Base-by-base conservation (phyloP, 2,888 invertebrate species). In the Amphipoea lucens region DNA sequence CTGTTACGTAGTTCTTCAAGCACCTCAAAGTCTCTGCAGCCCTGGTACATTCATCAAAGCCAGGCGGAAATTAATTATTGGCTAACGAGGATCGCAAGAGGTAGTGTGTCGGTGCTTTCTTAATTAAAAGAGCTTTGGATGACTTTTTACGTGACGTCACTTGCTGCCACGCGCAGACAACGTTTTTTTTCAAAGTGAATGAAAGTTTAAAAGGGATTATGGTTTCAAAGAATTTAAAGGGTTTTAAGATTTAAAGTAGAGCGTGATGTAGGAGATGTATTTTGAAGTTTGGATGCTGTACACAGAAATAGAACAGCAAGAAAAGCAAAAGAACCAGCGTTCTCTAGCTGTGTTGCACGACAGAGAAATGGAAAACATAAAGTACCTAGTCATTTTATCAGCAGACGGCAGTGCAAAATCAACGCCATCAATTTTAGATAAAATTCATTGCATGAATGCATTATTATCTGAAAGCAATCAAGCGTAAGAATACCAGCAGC, bases 41-140 rank as follows among this genome's bases (percentile, higher is more conserved):
- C 40, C 68, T 80, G 80, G 85, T 68, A 42, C 66, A 70, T 80
- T 75, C 67, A 75, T 83, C 69, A 83, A 86, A 83, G 77, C 77
- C 42, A 62, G 51, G 63, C 48, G 65, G 69, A 80, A 83, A 85
- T 83, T 86, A 86, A 86, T 85, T 86, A 83, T 75, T 77, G 77
- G 54, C 80, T 85, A 77, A 83, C 77, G 79, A 79, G 85, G 54
- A 82, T 74, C 51, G 69, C 63, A 51, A 76, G 70, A 66, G 69
- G 48, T 75, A 78, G 85, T 74, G 72, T 70, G 86, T 70, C 78
- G 20, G 74, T 60, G 69, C 79, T 76, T 85, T 76, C 76, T 85
- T 85, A 74, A 84, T 82, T 85, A 82, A 84, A 82, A 76, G 69
- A 73, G 78, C 74, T 85, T 74, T 72, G 67, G 60, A 65, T 48